Base-by-base conservation (phyloP, 1,140 invertebrate genomes). In the Leucophenga varia region DNA sequence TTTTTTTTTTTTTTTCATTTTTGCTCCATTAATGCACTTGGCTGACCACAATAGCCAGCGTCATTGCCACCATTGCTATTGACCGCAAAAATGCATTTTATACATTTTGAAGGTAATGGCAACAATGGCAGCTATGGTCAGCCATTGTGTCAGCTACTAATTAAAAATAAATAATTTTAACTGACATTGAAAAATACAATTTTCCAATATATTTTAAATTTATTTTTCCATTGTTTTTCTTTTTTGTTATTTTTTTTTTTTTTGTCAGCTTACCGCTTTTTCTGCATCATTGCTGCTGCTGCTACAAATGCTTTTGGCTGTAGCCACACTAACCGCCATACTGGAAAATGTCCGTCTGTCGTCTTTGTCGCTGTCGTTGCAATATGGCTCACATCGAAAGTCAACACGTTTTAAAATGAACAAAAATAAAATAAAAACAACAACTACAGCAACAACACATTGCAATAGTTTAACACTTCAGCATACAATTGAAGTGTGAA, bases 111-210 rank as follows among this genome's bases (percentile, higher is more conserved):
- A n/a, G n/a, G n/a, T n/a, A n/a, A n/a, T n/a, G n/a, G n/a, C n/a
- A n/a, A n/a, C n/a, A n/a, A n/a, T n/a, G n/a, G n/a, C n/a, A n/a
- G n/a, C n/a, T n/a, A n/a, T n/a, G n/a, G n/a, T n/a, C n/a, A n/a
- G n/a, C n/a, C n/a, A n/a, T n/a, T n/a, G n/a, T n/a, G n/a, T n/a
- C n/a, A n/a, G n/a, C n/a, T 49, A 56, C 64, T 67, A 67, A 67
- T 67, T 67, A 63, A 63, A 67, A 67, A 60, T 59, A 59, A 68
- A 67, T 67, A 48, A 37, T n/a, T n/a, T n/a, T n/a, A n/a, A n/a
- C n/a, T n/a, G n/a, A n/a, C n/a, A n/a, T n/a, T n/a, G n/a, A n/a
- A n/a, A n/a, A 28, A 6, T 28, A 28, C 25, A 28, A 28, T 7
- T 28, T 28, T 28, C 12, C 12, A 28, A 28, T 28, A 28, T 28